phyloP scores from a whole-genome alignment of 1,140 invertebrate species.

The Epicauta chinensis region DNA sequence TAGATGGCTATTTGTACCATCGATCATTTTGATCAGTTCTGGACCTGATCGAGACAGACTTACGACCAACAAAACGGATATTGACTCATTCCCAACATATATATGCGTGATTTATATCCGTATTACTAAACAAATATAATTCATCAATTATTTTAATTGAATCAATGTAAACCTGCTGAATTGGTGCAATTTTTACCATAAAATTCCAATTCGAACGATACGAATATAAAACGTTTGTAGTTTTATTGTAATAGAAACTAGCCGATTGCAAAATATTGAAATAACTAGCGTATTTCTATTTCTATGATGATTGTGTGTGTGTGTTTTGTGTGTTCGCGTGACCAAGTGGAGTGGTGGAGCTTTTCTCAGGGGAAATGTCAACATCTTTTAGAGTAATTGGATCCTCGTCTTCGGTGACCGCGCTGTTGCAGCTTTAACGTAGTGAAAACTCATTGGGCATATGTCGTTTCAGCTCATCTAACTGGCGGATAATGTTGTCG shows the following conservation, averaged over 20 bases:
- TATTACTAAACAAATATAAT: no score
- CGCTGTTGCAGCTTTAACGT: conserved; percentile 13
- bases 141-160: no score
- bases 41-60: conserved; percentile 12
- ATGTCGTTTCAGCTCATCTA: conserved; percentile 15
- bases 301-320: no score
- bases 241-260: no score
- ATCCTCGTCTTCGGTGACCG: conserved; percentile 22
- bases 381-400: conserved; percentile 27
- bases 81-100: conserved; percentile 5
- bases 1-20: conserved; percentile 19
- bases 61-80: conserved; percentile 4
- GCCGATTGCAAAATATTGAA: no score
- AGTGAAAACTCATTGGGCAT: conserved; percentile 19
- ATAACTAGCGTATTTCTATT: no score
- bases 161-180: no score
- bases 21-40: conserved; percentile 19
- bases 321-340: conserved; percentile 10
- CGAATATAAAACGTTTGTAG: no score
- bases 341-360: conserved; percentile 18
- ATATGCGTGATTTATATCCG: conserved; percentile 10
- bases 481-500: conserved; percentile 5
- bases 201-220: no score
- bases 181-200: no score
- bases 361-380: conserved; percentile 16